Conservation (phyloP, 2,113 vertebrate species). For the Heterocephalus glaber region DNA sequence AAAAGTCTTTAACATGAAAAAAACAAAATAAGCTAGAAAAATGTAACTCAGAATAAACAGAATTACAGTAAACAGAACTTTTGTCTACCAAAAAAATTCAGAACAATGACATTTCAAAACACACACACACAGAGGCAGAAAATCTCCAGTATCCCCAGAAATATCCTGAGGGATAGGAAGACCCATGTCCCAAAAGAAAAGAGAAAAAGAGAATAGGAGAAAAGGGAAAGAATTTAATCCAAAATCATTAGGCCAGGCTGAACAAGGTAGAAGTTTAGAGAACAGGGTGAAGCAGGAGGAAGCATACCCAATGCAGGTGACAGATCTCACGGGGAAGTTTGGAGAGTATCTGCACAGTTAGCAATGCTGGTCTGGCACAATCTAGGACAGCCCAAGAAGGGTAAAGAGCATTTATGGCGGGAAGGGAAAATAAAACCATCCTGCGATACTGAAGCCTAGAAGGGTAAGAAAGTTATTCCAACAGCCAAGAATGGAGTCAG, state of each 20-base stretch:
- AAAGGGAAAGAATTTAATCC: background rate
- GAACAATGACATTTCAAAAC: background rate
- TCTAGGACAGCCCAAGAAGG: background rate
- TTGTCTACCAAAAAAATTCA: background rate
- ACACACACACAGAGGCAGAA: background rate
- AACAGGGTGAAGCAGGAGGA: background rate
- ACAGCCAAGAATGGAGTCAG: background rate
- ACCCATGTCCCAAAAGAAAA: background rate
- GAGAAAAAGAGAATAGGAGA: no score
- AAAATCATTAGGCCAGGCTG: background rate
- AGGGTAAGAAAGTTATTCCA: background rate
- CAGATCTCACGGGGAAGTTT: background rate
- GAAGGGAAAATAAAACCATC: background rate
- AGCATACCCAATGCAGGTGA: background rate
- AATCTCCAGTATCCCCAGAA: slow-evolving; percentile 21
- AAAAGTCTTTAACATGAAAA: background rate
- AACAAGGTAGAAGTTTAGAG: background rate
- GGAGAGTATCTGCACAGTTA: background rate
- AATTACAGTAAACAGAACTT: background rate
- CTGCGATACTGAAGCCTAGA: background rate
- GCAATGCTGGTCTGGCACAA: background rate
- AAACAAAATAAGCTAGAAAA: background rate
- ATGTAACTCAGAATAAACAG: background rate
- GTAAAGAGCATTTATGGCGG: background rate
- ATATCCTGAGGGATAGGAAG: background rate